Evolutionary conservation across 2,113 vertebrate genomes (phyloP), one percentile per base, ranked within the genome.

Genomic region (Irena cyanogastra): DNA sequence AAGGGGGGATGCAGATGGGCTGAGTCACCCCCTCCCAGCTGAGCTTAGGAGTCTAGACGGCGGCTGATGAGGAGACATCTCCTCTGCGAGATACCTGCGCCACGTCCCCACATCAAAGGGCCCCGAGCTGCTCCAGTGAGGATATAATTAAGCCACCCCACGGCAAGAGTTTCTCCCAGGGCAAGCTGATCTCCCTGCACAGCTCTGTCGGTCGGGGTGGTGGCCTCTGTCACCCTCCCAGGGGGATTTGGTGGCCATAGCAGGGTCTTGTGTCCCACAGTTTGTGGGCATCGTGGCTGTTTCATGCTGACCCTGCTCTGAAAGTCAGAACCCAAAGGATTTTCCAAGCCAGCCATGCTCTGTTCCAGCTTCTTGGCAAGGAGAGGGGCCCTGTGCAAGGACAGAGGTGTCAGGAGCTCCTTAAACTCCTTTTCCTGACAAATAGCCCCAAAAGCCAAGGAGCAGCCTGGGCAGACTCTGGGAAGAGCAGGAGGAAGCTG

Each of bases 81-180:
- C 90, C 70, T n/a, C 68, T 7, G 23, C 3, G 3, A 96, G 94
- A 71, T 93, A 87, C 91, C 89, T 59, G 86, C 22, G 0, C 20
- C 79, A 66, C 75, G 2, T 19, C 91, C 76, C 95, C 96, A 97
- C 96, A 96, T 97, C 96, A 97, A 97, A 97, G 93, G 83, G 79
- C 71, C 79, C 90, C 10, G 18, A 74, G 95, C 95, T 63, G 37
- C 95, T 49, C 7, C 30, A 37, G 19, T 72, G 85, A 92, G 68
- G 90, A 24, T 94, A 2, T 97, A 83, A 96, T 96, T 96, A 94
- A 86, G 24, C 23, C 83, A 26, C 89, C 96, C 85, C 3, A 5
- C 6, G 71, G 92, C 83, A 57, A 71, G 68, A 74, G 68, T 66
- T 81, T 87, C 94, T 90, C 93, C 66, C 88, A 78, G 80, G 22